These are phyloP conservation scores for Onychomys torridus DNA, from an alignment of 2,797 vertebrate species.

Conservation along the genomic window DNA sequence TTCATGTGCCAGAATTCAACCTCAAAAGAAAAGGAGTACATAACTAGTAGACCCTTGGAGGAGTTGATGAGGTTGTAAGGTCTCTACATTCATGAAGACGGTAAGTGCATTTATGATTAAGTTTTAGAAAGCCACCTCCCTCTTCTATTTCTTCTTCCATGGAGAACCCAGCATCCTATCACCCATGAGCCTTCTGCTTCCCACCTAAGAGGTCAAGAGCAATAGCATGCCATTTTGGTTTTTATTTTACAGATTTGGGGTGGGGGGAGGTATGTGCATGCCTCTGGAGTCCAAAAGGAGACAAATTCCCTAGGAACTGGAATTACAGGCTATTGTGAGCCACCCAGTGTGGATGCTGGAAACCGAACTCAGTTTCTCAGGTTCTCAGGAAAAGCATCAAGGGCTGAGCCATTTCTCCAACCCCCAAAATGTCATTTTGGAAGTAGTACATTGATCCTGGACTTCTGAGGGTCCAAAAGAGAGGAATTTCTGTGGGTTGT, in stretches of 20 bases:
- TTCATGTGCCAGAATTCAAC: not conserved
- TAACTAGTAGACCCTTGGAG: not conserved
- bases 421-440: not conserved
- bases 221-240: not conserved
- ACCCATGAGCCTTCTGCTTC: not conserved
- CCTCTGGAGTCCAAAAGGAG: not conserved
- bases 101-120: not conserved
- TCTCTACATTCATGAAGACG: not conserved
- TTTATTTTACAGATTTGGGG: not conserved
- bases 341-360: not conserved
- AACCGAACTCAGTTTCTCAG: not conserved
- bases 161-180: not conserved
- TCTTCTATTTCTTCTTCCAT: not conserved
- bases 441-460: not conserved
- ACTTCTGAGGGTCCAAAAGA: not conserved
- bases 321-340: not conserved
- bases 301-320: not conserved
- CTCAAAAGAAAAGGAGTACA: too few relatives aligned
- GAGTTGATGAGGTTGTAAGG: not conserved
- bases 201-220: too few relatives aligned
- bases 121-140: not conserved
- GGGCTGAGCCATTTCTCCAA: not conserved
- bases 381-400: not conserved
- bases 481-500: not conserved
- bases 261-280: not conserved